These are phyloP conservation scores for Dryobotodes eremita DNA, from an alignment of 2,888 invertebrate species.

Conservation along the genomic window DNA sequence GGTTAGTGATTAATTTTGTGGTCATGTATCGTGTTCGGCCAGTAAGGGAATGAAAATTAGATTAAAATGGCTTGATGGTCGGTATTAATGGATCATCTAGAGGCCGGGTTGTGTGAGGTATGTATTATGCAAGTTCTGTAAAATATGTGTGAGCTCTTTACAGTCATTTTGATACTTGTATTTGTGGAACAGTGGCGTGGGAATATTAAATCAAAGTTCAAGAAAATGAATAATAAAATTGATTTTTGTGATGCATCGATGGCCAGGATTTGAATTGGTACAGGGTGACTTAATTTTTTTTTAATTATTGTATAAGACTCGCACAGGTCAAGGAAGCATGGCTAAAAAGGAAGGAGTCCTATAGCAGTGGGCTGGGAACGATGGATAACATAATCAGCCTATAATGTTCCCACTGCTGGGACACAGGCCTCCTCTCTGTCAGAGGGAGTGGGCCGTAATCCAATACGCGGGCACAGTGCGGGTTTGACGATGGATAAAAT, in stretches of 20 bases:
- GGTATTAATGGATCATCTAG: conserved; percentile 40
- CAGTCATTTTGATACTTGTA: background rate
- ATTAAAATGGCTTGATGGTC: conserved; percentile 56
- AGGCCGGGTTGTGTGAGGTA: background rate
- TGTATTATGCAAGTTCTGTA: background rate
- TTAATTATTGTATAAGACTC: background rate
- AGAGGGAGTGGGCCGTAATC: background rate
- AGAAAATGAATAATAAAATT: background rate
- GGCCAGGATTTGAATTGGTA: background rate
- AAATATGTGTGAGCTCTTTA: background rate
- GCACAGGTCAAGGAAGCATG: background rate
- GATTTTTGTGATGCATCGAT: background rate
- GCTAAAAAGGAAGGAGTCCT: fast-evolving
- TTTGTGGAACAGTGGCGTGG: background rate
- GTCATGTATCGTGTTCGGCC: conserved; percentile 62
- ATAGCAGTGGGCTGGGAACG: no score
- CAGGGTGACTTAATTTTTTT: no score
- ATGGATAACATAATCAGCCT: no score
- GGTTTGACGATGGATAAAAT: background rate
- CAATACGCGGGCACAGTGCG: no score
- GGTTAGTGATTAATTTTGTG: conserved; percentile 66
- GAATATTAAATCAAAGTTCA: background rate
- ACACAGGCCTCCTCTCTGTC: background rate
- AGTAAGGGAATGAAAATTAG: conserved; percentile 57
- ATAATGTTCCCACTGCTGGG: background rate